phyloP scores from a whole-genome alignment of 2,113 vertebrate genomes.

The Rousettus leschenaultii region DNA sequence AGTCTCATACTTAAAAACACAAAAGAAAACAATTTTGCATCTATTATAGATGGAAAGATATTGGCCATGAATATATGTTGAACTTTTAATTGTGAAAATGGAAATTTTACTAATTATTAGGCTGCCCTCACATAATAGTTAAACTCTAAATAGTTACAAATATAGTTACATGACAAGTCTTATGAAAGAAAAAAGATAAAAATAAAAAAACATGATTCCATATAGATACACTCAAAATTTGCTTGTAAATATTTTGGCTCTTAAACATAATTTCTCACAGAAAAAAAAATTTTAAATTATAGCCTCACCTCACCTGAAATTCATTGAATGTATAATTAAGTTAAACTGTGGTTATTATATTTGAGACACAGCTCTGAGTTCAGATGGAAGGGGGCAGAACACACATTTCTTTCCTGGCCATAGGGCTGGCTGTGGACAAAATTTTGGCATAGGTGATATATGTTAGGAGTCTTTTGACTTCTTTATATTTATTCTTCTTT shows the following conservation, averaged over 20 bases:
- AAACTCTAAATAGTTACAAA: neutral
- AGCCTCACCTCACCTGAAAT: conserved; percentile 20
- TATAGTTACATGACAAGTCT: neutral
- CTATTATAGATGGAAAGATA: neutral
- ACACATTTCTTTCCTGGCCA: neutral
- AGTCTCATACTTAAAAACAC: neutral
- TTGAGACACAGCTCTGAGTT: neutral
- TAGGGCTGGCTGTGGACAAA: neutral
- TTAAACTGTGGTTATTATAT: conserved; percentile 20
- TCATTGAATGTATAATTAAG: conserved; percentile 31
- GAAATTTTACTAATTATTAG: neutral
- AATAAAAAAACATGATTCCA: neutral
- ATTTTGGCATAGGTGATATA: neutral
- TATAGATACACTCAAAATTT: neutral
- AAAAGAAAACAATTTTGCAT: neutral
- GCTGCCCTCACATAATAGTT: neutral
- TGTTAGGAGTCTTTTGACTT: neutral
- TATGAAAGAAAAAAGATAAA: neutral
- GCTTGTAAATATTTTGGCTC: conserved; percentile 29
- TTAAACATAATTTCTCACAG: conserved; percentile 24
- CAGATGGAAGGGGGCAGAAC: neutral
- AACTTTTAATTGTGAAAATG: conserved; percentile 3
- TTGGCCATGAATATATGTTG: neutral
- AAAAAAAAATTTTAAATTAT: conserved; percentile 50
- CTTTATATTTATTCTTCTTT: neutral